phyloP scores from a whole-genome alignment of 2,797 vertebrate species.

The Enteromius viviparus region DNA sequence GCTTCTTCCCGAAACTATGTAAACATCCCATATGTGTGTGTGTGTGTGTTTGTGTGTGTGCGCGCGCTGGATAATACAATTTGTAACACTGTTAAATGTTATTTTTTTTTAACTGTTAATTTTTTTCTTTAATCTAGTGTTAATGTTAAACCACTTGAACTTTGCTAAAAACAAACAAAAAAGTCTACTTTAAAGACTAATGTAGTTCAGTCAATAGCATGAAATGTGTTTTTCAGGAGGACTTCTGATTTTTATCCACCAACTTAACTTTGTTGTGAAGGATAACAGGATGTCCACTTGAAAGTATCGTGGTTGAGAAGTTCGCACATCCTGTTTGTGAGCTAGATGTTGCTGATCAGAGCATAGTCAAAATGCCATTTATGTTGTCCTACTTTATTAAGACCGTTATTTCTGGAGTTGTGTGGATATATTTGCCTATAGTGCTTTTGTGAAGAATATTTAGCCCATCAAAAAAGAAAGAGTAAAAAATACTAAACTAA shows the following conservation, averaged over 20 bases:
- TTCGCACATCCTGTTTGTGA: slow-evolving; percentile 40
- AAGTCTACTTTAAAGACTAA: neutral
- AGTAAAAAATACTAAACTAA: slow-evolving; percentile 4
- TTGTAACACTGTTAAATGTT: no score
- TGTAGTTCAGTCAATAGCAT: neutral
- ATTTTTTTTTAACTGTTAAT: no score
- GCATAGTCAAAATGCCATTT: slow-evolving; percentile 14
- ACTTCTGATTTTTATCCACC: neutral
- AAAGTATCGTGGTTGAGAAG: slow-evolving; percentile 11
- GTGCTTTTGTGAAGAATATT: slow-evolving; percentile 15
- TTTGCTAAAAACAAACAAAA: neutral
- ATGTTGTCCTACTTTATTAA: slow-evolving; percentile 25
- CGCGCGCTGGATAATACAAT: no score
- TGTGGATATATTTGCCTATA: slow-evolving; percentile 9
- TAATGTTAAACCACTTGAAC: neutral
- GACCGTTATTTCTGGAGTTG: neutral
- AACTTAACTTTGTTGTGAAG: neutral
- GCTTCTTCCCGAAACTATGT: no score
- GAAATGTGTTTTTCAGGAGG: neutral
- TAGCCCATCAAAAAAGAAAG: neutral
- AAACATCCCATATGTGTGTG: no score
- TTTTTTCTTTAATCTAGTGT: neutral
- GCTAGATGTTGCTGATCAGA: neutral
- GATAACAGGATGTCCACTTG: slow-evolving; percentile 29
- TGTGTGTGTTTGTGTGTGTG: no score